These are phyloP conservation scores for Mythimna impura DNA, from an alignment of 2,888 invertebrate genomes.

Conservation along the genomic window DNA sequence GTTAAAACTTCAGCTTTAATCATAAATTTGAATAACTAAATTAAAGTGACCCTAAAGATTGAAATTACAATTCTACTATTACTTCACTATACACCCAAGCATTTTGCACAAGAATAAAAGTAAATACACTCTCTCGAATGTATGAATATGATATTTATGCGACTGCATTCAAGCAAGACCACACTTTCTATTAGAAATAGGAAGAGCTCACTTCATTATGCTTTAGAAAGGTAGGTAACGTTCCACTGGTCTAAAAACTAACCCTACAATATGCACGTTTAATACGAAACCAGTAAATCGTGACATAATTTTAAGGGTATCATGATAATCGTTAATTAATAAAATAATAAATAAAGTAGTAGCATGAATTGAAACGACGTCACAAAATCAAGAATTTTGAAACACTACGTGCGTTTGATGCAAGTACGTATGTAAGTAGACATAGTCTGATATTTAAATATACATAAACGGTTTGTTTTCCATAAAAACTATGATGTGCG, in stretches of 20 bases:
- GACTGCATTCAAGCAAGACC: constrained; percentile 24
- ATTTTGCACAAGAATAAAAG: constrained; percentile 4
- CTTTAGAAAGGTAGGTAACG: constrained; percentile 46
- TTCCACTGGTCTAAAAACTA: constrained; percentile 14
- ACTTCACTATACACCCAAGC: not conserved
- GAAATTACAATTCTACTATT: not conserved
- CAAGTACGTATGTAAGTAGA: not conserved
- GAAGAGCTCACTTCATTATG: constrained; percentile 36
- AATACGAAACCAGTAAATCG: constrained; percentile 10
- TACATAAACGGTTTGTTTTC: constrained; percentile 1
- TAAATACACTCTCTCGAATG: constrained; percentile 16
- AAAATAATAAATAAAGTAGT: not conserved
- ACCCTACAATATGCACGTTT: not conserved
- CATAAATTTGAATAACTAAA: not conserved
- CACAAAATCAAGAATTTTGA: not conserved
- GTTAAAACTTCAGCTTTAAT: not conserved
- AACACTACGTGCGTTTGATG: too few species aligned
- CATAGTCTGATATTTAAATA: not conserved
- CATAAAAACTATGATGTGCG: constrained; percentile 25
- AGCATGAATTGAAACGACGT: not conserved
- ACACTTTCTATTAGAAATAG: constrained; percentile 51
- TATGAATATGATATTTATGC: constrained; percentile 45
- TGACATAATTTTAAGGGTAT: constrained; percentile 18
- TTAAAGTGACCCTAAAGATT: not conserved
- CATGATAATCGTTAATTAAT: constrained; percentile 7